Evolutionary conservation across 2,113 vertebrate species (phyloP).

Genomic region (Garra rufa): DNA sequence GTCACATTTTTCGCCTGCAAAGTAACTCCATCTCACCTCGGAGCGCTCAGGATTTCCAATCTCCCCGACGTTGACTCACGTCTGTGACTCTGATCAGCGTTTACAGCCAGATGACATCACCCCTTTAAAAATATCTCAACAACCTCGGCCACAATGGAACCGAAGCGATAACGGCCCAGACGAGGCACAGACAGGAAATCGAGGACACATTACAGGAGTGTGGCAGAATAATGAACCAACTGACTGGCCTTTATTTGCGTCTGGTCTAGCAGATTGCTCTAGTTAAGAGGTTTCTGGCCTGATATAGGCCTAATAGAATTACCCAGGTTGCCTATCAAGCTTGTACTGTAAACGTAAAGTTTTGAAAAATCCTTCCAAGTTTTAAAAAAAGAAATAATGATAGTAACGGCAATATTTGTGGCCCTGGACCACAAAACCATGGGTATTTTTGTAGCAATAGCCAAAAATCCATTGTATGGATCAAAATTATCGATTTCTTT

Average conservation of each 20-base stretch:
- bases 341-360: background rate
- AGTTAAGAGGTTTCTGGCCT: background rate
- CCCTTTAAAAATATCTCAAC: constrained; percentile 55
- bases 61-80: constrained; percentile 53
- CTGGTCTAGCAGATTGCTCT: background rate
- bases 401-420: no score
- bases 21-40: constrained; percentile 53
- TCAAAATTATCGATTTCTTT: no score
- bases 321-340: background rate
- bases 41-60: constrained; percentile 51
- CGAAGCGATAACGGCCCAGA: constrained; percentile 32
- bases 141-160: constrained; percentile 16
- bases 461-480: no score
- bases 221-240: constrained; percentile 15
- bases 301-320: background rate
- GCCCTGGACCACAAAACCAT: no score
- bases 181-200: constrained; percentile 35
- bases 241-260: constrained; percentile 4
- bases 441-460: no score
- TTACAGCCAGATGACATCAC: constrained; percentile 58
- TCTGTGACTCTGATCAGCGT: constrained; percentile 56
- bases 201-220: constrained; percentile 31
- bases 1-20: constrained; percentile 5
- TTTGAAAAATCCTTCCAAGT: no score
- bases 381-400: no score